Percentiles rank a stretch among this genome's conserved stretches.
Conservation (phyloP, 2,888 invertebrate species). For the Caenorhabditis macrosperma region DNA sequence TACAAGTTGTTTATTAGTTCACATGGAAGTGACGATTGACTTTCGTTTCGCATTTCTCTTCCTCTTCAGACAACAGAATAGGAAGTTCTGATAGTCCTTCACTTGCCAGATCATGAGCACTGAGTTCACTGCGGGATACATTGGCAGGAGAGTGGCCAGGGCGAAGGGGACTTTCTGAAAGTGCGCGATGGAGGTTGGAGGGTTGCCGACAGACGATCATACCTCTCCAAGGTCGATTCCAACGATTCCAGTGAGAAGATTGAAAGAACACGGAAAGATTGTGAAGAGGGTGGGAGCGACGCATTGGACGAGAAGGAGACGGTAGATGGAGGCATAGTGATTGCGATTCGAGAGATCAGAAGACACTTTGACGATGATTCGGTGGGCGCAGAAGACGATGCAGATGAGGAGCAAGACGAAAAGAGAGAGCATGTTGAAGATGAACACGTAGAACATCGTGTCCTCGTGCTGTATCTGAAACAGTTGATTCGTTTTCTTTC, state of each 20-base stretch:
- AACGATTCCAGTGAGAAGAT: constrained; percentile 27
- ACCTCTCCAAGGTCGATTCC: constrained; percentile 37
- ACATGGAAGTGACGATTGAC: constrained; percentile 4
- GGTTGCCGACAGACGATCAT: background rate
- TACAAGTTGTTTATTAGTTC: background rate
- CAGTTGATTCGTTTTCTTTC: too few species aligned
- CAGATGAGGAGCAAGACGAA: constrained; percentile 11
- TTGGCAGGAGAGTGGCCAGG: constrained; percentile 25
- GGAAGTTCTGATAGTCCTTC: constrained; percentile 27
- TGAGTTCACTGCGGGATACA: constrained; percentile 36
- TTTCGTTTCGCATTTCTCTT: constrained; percentile 7
- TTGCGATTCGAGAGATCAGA: constrained; percentile 42
- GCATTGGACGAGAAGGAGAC: constrained; percentile 25
- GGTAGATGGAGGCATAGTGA: constrained; percentile 40
- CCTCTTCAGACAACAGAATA: constrained; percentile 1
- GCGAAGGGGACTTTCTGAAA: constrained; percentile 25
- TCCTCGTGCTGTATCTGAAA: constrained; percentile 21
- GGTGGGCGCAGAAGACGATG: constrained; percentile 26
- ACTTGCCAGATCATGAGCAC: constrained; percentile 31
- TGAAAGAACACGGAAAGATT: constrained; percentile 31
- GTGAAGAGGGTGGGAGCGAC: constrained; percentile 28
- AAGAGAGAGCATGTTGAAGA: constrained; percentile 24
- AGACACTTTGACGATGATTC: constrained; percentile 34
- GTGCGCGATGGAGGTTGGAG: background rate
- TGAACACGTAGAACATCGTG: constrained; percentile 16